A percentile compares a stretch with the other conserved stretches of the same genome.
phyloP scores from a whole-genome alignment of 2,888 invertebrate species.

The Branchellion lobata region DNA sequence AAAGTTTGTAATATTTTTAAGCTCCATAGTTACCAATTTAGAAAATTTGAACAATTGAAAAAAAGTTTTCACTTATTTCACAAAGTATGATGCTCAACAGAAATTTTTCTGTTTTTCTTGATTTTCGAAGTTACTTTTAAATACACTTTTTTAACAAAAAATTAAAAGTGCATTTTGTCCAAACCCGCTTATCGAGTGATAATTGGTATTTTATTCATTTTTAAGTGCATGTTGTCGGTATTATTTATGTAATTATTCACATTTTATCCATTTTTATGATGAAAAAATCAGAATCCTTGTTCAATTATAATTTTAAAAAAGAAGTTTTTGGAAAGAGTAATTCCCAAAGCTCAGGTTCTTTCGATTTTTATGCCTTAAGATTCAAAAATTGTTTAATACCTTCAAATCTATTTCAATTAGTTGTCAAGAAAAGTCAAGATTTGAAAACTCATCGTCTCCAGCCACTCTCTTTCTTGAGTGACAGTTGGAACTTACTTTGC shows the following conservation, averaged over 20 bases:
- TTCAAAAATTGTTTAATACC: neutral
- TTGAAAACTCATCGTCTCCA: neutral
- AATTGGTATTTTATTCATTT: no score
- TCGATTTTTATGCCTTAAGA: neutral
- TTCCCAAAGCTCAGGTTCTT: neutral
- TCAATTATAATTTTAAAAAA: conserved; percentile 7
- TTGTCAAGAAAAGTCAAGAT: neutral
- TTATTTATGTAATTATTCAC: neutral
- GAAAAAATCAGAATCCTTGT: neutral
- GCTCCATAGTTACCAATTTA: no score
- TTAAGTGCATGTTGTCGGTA: no score
- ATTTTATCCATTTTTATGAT: neutral
- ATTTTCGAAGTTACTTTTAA: no score
- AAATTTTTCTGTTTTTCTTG: no score
- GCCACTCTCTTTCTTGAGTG: conserved; percentile 5
- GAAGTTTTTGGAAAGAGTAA: neutral
- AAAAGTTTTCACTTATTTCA: no score
- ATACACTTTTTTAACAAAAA: no score
- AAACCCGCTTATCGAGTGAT: neutral
- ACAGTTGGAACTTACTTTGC: neutral
- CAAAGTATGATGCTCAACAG: no score
- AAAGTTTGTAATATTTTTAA: no score
- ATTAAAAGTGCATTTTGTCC: neutral
- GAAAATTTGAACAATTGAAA: no score
- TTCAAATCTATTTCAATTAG: neutral